Evolutionary conservation across 2,888 invertebrate species (phyloP).

Genomic region (Pogonocherus hispidulus): DNA sequence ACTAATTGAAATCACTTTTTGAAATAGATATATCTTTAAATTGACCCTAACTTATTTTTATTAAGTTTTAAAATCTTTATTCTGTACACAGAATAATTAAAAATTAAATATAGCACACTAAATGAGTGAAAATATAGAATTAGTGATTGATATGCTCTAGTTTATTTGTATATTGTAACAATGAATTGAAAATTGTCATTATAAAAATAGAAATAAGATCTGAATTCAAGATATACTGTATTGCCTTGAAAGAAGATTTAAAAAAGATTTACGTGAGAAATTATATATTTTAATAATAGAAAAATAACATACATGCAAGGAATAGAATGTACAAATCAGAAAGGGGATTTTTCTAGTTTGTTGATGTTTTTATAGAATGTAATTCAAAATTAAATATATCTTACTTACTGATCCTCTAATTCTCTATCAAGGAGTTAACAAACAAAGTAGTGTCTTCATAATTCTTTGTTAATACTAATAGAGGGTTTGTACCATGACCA

Average conservation of each 20-base stretch:
- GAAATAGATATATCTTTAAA: neutral
- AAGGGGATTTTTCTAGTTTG: neutral
- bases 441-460: too few species aligned
- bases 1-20: neutral
- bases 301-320: constrained; percentile 32
- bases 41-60: constrained; percentile 5
- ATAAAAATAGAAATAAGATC: constrained; percentile 43
- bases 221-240: constrained; percentile 37
- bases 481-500: too few species aligned
- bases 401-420: too few species aligned
- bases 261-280: constrained; percentile 37
- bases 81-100: neutral
- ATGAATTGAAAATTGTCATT: constrained; percentile 43
- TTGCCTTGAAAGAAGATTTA: constrained; percentile 43
- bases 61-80: neutral
- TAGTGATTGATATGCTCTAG: constrained; percentile 39
- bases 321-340: constrained; percentile 23
- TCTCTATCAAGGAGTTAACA: too few species aligned
- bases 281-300: constrained; percentile 42
- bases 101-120: constrained; percentile 25
- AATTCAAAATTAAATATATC: neutral
- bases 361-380: neutral
- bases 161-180: constrained; percentile 37
- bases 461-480: too few species aligned
- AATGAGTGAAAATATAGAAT: constrained; percentile 30